A percentile compares a stretch with the other conserved stretches of the same genome.
Conservation (phyloP, 2,113 vertebrate species). For the Aldabrachelys gigantea region DNA sequence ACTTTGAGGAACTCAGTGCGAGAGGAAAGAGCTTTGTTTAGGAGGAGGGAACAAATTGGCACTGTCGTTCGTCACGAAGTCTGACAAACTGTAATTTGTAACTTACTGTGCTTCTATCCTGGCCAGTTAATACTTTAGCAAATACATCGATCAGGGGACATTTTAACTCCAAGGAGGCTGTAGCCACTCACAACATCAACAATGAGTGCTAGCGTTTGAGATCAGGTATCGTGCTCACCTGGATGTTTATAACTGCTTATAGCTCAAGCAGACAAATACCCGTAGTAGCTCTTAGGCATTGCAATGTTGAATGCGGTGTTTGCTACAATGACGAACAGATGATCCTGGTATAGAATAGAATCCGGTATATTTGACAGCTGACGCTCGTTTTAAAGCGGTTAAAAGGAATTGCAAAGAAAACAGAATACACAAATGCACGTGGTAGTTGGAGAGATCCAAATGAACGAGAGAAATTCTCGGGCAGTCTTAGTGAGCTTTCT, state of each 20-base stretch:
- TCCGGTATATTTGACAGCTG: not conserved
- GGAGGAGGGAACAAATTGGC: not conserved
- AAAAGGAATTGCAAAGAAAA: not conserved
- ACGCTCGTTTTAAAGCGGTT: not conserved
- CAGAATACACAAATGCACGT: not conserved
- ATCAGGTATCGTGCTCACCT: no score
- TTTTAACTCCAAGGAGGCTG: not conserved
- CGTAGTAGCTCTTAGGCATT: not conserved
- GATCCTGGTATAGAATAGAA: not conserved
- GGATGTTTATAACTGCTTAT: not conserved
- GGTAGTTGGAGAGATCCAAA: not conserved
- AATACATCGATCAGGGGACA: not conserved
- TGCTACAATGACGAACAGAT: no score
- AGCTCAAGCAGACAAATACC: not conserved
- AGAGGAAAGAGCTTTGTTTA: not conserved
- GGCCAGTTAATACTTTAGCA: not conserved
- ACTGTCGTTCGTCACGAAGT: not conserved
- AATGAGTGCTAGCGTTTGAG: no score
- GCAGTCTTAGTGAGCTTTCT: not conserved
- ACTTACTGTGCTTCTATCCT: not conserved
- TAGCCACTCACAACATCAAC: no score
- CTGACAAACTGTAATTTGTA: not conserved
- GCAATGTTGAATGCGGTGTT: not conserved
- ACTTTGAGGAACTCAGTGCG: not conserved
- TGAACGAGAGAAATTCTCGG: not conserved